These are phyloP conservation scores for Pomacea maculata DNA, from an alignment of 1,140 invertebrate species.

Conservation along the genomic window DNA sequence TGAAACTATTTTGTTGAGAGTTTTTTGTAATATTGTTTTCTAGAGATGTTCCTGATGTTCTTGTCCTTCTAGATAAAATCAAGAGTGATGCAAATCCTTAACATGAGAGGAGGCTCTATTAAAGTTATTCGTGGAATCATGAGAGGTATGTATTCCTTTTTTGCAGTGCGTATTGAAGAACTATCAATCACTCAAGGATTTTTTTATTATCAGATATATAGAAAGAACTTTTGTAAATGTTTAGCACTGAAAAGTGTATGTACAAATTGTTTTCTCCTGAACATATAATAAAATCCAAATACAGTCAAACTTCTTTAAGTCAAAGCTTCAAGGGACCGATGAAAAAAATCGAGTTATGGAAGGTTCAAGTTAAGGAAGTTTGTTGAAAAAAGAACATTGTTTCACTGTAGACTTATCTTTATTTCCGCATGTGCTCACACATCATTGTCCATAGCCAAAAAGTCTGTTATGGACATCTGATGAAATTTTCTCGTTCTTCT, in stretches of 20 bases:
- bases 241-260: no score
- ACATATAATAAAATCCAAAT: not conserved
- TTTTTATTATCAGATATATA: not conserved
- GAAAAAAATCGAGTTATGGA: no score
- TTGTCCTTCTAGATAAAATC: conserved; percentile 73
- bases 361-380: no score
- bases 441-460: not conserved
- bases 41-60: no score
- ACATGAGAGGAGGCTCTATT: conserved; percentile 86
- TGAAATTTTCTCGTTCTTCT: not conserved
- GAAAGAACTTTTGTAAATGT: no score
- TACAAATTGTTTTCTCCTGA: not conserved
- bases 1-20: no score
- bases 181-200: not conserved
- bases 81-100: conserved; percentile 87
- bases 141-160: conserved; percentile 75
- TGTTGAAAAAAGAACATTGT: no score
- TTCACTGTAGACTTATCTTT: no score
- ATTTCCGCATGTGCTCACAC: no score
- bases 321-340: no score
- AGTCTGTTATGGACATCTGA: not conserved
- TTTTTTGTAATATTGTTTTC: no score
- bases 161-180: not conserved
- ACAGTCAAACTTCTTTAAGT: no score
- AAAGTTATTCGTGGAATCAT: conserved; percentile 95